Conservation (phyloP, 2,888 invertebrate genomes). For the Papilio elwesi region DNA sequence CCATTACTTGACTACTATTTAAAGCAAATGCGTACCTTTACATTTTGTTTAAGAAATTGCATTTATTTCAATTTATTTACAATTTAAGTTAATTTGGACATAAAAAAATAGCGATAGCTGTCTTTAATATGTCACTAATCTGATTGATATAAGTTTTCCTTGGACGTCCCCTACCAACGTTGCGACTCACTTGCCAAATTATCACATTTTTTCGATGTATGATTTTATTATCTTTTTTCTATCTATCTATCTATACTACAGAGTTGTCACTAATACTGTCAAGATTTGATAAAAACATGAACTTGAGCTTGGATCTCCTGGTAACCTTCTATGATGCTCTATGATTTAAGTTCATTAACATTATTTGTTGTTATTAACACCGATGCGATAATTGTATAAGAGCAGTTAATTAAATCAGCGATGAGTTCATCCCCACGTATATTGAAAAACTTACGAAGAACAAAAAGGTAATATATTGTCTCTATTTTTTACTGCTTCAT, state of each 20-base stretch:
- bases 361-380: no score
- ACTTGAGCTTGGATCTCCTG: neutral
- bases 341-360: no score
- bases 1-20: no score
- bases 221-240: neutral
- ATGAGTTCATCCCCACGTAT: no score
- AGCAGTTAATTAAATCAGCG: no score
- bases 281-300: neutral
- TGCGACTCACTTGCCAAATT: constrained; percentile 13
- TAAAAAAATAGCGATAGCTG: neutral
- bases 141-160: no score
- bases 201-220: constrained; percentile 21
- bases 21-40: no score
- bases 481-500: neutral
- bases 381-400: no score
- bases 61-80: neutral
- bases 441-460: no score
- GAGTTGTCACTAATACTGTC: neutral
- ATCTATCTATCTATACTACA: neutral
- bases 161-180: no score
- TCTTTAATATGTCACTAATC: no score
- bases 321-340: no score
- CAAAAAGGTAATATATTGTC: neutral
- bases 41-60: neutral
- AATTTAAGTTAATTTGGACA: constrained; percentile 1